phyloP scores from a whole-genome alignment of 2,888 invertebrate genomes.

The Creontiades dilutus region DNA sequence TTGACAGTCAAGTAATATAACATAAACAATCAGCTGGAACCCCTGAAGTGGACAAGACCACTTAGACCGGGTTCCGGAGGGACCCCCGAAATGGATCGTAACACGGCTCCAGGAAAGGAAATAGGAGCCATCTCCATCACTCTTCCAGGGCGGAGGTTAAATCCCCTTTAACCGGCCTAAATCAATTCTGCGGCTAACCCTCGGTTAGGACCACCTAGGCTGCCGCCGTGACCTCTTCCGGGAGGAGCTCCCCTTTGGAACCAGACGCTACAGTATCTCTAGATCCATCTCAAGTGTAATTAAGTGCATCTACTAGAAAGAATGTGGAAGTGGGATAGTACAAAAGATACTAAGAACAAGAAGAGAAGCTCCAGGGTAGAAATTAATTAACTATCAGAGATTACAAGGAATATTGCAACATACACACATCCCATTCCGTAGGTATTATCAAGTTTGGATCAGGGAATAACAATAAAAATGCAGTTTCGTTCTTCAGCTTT shows the following conservation, averaged over 20 bases:
- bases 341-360: no score
- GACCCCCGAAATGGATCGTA: constrained; percentile 1
- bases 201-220: constrained; percentile 39
- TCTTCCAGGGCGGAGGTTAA: constrained; percentile 37
- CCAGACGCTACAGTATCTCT: background rate
- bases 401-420: no score
- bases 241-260: background rate
- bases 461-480: no score
- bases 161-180: constrained; percentile 61
- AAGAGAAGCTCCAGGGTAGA: background rate
- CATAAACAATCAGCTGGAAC: constrained; percentile 49
- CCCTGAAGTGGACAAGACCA: constrained; percentile 49
- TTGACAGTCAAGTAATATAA: constrained; percentile 44
- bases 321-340: no score
- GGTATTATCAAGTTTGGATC: no score
- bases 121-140: constrained; percentile 51
- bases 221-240: constrained; percentile 28
- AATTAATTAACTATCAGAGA: no score
- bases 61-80: constrained; percentile 48
- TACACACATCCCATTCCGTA: no score
- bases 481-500: no score
- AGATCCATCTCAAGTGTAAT: no score
- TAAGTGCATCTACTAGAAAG: no score
- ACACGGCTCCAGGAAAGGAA: constrained; percentile 11
- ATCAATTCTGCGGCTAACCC: constrained; percentile 58